Percentiles rank a stretch among this genome's conserved stretches.
Evolutionary conservation across 2,113 vertebrate species (phyloP).

Genomic region (Caloenas nicobarica): DNA sequence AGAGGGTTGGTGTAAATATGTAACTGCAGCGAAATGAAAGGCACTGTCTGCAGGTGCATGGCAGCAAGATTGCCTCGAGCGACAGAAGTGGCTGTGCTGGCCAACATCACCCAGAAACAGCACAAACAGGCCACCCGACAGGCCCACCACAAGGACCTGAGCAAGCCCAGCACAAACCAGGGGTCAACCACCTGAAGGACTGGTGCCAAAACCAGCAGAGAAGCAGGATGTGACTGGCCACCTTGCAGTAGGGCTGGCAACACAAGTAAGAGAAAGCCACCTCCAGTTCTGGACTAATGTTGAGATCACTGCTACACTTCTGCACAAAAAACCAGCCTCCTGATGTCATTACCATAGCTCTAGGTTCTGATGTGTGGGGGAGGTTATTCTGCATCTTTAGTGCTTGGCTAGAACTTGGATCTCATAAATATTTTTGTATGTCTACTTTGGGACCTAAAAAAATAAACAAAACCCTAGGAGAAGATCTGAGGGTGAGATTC

Average conservation of each 20-base stretch:
- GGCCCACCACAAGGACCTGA: neutral
- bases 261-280: neutral
- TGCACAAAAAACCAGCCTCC: neutral
- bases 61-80: neutral
- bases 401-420: neutral
- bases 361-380: neutral
- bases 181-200: neutral
- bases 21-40: constrained; percentile 5
- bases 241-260: neutral
- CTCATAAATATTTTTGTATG: neutral
- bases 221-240: neutral
- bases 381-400: neutral
- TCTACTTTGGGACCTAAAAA: neutral
- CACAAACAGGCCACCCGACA: neutral
- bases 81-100: neutral
- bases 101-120: neutral
- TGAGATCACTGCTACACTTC: neutral
- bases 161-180: neutral
- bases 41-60: neutral
- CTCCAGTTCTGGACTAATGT: neutral
- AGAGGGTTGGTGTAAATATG: neutral
- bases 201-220: neutral
- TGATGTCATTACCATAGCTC: neutral
- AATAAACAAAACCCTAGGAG: neutral
- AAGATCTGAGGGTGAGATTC: neutral